Base-by-base conservation (phyloP, 1,140 invertebrate genomes). In the Rhopalosiphum padi region DNA sequence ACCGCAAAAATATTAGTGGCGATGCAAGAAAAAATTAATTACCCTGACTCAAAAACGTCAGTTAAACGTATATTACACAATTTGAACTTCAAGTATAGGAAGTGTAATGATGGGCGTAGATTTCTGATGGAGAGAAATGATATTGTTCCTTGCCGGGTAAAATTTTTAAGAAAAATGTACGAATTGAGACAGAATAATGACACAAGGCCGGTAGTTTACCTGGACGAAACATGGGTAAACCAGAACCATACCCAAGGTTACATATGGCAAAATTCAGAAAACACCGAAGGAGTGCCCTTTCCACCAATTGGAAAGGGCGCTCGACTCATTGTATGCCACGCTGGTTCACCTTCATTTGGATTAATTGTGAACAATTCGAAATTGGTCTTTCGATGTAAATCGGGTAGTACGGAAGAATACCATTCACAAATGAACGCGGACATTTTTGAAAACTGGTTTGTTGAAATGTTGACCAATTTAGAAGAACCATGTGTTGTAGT, bases 121-220 rank as follows among this genome's bases (percentile, higher is more conserved):
- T 82, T 86, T 93, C 46, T 93, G 30, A n/a, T 93, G 55, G n/a
- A 93, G 51, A 53, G 86, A 43, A 88, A 51, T 87, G 93, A 93
- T 60, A 93, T 93, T 77, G 93, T 86, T 48, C 83, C 83, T 53
- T 92, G 46, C 43, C 43, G 43, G 43, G 43, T 43, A 43, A 43
- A 43, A 4, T 43, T 43, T 43, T 43, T 43, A 53, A n/a, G n/a
- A 68, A 91, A 68, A 91, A 23, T 91, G 48, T n/a, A 55, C 37
- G n/a, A 55, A 35, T 41, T 91, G 15, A 37, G 48, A 41, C 21
- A 37, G 37, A 37, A 85, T 25, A 93, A 43, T 55, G 90, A 88
- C 87, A 46, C 83, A 25, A 90, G 46, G 60, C 53, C 93, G 21
- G 85, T 93, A 88, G 51, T 93, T 55, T 35, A 60, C 82, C 77